Percentiles rank a stretch among this genome's conserved stretches.
These are phyloP conservation scores for Rhadinocentrus ornatus DNA, from an alignment of 2,797 vertebrate genomes.

Conservation along the genomic window DNA sequence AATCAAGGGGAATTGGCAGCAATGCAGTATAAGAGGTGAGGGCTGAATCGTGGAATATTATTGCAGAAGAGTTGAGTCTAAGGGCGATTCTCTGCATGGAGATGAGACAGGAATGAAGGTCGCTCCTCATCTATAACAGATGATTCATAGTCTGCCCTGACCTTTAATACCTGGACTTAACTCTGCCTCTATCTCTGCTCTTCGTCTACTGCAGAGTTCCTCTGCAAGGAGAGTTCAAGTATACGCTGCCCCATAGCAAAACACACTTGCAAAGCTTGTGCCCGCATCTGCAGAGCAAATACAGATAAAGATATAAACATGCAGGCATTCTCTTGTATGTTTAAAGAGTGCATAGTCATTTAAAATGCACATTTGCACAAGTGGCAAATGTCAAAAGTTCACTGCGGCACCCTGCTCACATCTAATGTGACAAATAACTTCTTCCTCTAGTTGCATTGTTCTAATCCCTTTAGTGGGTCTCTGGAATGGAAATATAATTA, in stretches of 20 bases:
- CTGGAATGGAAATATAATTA: constrained; percentile 83
- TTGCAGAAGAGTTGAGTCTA: constrained; percentile 57
- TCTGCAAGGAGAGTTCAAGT: constrained; percentile 68
- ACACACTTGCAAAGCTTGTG: not conserved
- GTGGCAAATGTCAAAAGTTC: constrained; percentile 79
- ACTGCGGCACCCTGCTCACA: constrained; percentile 69
- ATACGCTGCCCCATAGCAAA: constrained; percentile 20
- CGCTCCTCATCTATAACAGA: constrained; percentile 73
- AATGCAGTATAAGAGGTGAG: constrained; percentile 54
- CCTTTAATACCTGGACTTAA: constrained; percentile 72
- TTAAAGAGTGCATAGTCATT: constrained; percentile 23
- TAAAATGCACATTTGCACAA: constrained; percentile 45
- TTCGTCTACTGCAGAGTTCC: constrained; percentile 31
- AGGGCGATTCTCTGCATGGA: constrained; percentile 70
- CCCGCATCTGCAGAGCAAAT: constrained; percentile 7
- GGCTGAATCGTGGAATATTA: constrained; percentile 58
- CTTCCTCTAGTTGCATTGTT: constrained; percentile 81
- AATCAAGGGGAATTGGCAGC: constrained; percentile 52
- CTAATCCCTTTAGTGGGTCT: constrained; percentile 84
- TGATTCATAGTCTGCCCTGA: constrained; percentile 76
- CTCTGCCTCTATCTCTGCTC: constrained; percentile 31
- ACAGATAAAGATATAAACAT: constrained; percentile 2
- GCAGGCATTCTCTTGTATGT: constrained; percentile 1
- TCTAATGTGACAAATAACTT: constrained; percentile 83
- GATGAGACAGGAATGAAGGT: constrained; percentile 76